Evolutionary conservation across 2,113 vertebrate genomes (phyloP).

Genomic region (Alouatta palliata): DNA sequence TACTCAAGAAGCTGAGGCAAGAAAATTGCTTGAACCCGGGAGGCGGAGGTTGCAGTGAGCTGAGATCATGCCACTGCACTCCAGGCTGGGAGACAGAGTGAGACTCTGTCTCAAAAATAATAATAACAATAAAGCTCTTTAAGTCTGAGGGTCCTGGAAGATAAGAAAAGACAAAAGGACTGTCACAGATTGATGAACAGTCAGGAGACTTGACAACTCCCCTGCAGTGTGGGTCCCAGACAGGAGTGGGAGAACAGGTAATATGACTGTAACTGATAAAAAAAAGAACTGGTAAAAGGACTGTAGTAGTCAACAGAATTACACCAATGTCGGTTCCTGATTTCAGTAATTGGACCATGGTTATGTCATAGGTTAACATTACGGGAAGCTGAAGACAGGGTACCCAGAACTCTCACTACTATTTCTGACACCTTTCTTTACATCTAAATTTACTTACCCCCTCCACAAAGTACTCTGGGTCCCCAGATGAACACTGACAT

Average conservation of each 20-base stretch:
- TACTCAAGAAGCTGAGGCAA: neutral
- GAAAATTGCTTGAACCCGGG: neutral
- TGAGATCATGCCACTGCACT: neutral
- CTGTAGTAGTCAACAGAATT: fast-evolving
- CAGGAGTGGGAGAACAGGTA: neutral
- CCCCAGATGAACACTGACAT: neutral
- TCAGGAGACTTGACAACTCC: neutral
- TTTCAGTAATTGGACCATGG: neutral
- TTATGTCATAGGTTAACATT: neutral
- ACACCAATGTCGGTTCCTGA: neutral
- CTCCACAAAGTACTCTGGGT: neutral
- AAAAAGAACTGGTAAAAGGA: neutral
- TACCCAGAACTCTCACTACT: neutral
- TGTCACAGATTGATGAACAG: neutral
- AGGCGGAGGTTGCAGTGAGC: neutral
- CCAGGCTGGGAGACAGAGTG: neutral
- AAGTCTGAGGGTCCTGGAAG: neutral
- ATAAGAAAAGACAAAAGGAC: neutral
- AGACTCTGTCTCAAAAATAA: no score
- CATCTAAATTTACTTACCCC: neutral
- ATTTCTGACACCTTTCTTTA: neutral
- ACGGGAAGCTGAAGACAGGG: neutral
- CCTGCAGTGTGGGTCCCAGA: neutral
- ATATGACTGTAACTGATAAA: neutral
- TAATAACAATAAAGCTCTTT: neutral